A percentile compares a stretch with the other conserved stretches of the same genome.
Evolutionary conservation across 2,113 vertebrate species (phyloP).

Genomic region (Elanoides forficatus): DNA sequence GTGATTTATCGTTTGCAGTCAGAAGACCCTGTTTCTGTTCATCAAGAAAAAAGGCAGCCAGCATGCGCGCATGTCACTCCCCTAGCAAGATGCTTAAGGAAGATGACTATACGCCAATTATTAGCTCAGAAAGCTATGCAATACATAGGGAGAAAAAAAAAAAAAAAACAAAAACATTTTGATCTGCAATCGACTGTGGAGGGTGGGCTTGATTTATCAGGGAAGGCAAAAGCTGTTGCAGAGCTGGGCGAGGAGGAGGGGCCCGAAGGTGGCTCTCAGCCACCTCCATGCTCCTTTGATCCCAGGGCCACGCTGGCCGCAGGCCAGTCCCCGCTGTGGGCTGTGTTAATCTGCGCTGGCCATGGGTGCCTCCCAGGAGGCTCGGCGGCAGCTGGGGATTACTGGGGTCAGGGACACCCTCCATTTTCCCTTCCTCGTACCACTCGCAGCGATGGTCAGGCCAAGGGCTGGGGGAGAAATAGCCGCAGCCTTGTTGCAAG

Average conservation of each 20-base stretch:
- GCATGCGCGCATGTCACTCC: fast-evolving
- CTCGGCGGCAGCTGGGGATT: slow-evolving; percentile 47
- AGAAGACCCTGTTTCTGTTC: neutral
- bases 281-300: slow-evolving; percentile 41
- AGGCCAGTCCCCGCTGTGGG: slow-evolving; percentile 7
- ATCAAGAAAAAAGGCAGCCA: neutral
- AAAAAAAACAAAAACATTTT: neutral
- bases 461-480: neutral
- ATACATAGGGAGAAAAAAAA: neutral
- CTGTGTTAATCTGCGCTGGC: slow-evolving; percentile 39
- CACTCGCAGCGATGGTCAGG: neutral
- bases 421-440: slow-evolving; percentile 10
- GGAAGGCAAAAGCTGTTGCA: neutral
- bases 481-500: fast-evolving
- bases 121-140: neutral
- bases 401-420: slow-evolving; percentile 25
- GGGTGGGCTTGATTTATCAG: neutral
- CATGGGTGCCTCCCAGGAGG: neutral
- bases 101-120: neutral
- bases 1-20: neutral
- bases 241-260: neutral
- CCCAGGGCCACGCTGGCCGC: neutral
- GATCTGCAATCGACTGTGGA: fast-evolving
- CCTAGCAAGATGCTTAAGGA: neutral
- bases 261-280: neutral